Evolutionary conservation across 2,888 invertebrate species (phyloP).

Genomic region (Monoplex corrugatus): DNA sequence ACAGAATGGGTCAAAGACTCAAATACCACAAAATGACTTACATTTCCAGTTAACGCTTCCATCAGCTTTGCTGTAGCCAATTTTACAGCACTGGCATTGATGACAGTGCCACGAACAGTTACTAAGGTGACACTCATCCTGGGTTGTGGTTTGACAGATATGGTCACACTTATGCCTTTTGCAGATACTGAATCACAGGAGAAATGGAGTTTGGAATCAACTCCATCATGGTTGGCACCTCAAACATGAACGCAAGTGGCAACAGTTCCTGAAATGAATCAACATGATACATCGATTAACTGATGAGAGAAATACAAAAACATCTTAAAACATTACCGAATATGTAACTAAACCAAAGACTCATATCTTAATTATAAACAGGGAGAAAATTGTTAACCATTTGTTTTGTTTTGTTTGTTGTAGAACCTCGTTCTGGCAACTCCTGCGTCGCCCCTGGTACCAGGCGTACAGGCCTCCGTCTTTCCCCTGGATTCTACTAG

Average conservation of each 20-base stretch:
- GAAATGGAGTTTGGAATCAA: constrained; percentile 83
- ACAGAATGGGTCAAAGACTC: background rate
- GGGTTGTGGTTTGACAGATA: constrained; percentile 88
- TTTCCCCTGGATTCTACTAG: too few species aligned
- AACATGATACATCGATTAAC: too few species aligned
- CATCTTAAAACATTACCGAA: too few species aligned
- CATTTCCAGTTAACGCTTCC: constrained; percentile 79
- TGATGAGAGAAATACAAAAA: too few species aligned
- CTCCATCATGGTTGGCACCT: constrained; percentile 84
- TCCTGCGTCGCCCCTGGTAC: too few species aligned
- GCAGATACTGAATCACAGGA: constrained; percentile 91
- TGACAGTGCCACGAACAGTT: constrained; percentile 94
- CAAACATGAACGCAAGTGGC: constrained; percentile 95
- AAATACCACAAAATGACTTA: constrained; percentile 57
- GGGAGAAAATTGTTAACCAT: too few species aligned
- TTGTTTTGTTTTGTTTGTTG: too few species aligned
- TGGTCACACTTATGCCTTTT: constrained; percentile 94
- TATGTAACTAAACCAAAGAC: too few species aligned
- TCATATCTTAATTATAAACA: too few species aligned
- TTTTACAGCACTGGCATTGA: constrained; percentile 92
- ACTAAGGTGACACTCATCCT: constrained; percentile 86
- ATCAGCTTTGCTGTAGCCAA: constrained; percentile 87
- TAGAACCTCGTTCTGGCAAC: too few species aligned
- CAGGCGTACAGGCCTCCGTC: too few species aligned
- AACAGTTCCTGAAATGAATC: constrained; percentile 87